Percentiles rank a stretch among this genome's conserved stretches.
Conservation (phyloP, 2,888 invertebrate species). For the Dryobota labecula region DNA sequence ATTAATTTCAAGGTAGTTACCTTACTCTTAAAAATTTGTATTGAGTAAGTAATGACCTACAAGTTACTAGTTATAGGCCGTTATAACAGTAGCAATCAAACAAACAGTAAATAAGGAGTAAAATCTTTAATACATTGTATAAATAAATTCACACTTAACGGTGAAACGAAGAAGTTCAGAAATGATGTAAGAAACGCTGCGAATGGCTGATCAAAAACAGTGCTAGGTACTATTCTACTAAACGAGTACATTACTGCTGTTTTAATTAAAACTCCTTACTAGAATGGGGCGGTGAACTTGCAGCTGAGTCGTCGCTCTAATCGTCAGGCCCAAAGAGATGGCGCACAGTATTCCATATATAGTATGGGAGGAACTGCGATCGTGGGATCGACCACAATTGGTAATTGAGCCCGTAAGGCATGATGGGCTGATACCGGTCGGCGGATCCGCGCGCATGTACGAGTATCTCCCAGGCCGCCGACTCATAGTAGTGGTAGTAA, state of each 20-base stretch:
- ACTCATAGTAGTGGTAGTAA: not conserved
- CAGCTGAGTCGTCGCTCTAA: not conserved
- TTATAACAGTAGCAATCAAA: not conserved
- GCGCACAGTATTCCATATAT: not conserved
- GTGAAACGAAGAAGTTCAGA: not conserved
- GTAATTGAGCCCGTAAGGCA: not conserved
- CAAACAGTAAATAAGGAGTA: not conserved
- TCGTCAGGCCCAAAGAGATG: not conserved
- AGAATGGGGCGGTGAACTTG: no score
- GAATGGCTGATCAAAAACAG: not conserved
- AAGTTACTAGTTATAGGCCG: not conserved
- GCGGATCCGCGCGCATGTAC: not conserved
- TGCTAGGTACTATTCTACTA: not conserved
- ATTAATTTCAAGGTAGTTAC: not conserved
- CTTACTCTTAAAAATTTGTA: not conserved
- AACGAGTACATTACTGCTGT: not conserved
- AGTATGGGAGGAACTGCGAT: not conserved
- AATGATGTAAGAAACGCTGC: not conserved
- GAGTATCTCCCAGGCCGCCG: not conserved
- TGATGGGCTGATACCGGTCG: not conserved
- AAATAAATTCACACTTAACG: not conserved
- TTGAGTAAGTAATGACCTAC: not conserved
- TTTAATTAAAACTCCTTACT: not conserved
- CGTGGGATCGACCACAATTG: not conserved
- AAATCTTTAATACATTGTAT: slow-evolving; percentile 10